These are phyloP conservation scores for Ormyrus rosae DNA, from an alignment of 2,888 invertebrate species.

Conservation along the genomic window DNA sequence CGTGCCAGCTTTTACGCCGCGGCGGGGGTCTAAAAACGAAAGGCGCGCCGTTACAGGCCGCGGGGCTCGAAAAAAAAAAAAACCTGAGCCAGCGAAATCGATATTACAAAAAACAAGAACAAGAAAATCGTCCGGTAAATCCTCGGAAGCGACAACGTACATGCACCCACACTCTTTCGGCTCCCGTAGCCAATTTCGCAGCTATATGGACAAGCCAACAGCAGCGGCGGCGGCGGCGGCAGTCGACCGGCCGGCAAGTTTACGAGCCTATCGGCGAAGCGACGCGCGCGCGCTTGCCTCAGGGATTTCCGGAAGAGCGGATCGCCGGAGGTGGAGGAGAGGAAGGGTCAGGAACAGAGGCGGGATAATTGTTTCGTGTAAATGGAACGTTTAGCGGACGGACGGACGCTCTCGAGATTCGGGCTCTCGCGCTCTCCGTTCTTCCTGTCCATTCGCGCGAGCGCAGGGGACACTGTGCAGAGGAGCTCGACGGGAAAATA, in stretches of 20 bases:
- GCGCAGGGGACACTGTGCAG: no score
- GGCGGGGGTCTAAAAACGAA: no score
- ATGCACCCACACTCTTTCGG: neutral
- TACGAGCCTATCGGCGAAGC: constrained; percentile 35
- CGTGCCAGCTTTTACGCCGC: no score
- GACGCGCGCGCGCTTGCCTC: constrained; percentile 2
- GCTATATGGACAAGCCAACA: constrained; percentile 15
- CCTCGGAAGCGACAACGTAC: no score
- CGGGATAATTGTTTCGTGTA: constrained; percentile 50
- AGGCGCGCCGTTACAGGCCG: no score
- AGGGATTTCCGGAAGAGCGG: constrained; percentile 31
- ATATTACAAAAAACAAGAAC: no score
- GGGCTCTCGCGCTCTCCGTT: neutral
- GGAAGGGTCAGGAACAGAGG: neutral
- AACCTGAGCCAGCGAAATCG: no score
- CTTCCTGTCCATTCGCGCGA: neutral
- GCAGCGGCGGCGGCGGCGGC: neutral
- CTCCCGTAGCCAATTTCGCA: constrained; percentile 34
- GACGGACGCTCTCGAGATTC: neutral
- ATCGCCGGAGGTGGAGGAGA: neutral
- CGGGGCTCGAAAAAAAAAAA: no score
- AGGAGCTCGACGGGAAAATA: neutral
- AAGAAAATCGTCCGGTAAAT: no score
- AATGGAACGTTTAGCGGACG: constrained; percentile 49
- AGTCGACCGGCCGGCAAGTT: constrained; percentile 4